Evolutionary conservation across 2,888 invertebrate species (phyloP).

Genomic region (Troides helena): DNA sequence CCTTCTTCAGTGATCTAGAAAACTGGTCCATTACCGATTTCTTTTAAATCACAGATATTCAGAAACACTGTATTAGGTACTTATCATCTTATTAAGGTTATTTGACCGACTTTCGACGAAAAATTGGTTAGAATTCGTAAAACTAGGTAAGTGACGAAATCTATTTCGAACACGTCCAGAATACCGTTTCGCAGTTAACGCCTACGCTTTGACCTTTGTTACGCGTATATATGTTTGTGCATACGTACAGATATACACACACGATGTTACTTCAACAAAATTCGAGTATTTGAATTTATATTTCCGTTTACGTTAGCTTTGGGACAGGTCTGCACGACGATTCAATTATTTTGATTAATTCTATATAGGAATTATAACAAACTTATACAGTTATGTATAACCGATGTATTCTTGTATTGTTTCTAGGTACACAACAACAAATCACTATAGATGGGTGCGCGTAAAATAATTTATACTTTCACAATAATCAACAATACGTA

Average conservation of each 20-base stretch:
- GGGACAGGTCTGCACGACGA: too few relatives aligned
- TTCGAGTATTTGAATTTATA: not conserved
- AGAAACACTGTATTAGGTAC: not conserved
- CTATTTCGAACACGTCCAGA: slow-evolving; percentile 20
- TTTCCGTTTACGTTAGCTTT: slow-evolving; percentile 1
- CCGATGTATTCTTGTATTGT: not conserved
- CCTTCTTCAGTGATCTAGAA: too few relatives aligned
- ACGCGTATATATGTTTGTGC: not conserved
- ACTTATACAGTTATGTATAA: not conserved
- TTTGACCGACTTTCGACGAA: slow-evolving; percentile 9
- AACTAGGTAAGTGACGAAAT: slow-evolving; percentile 29
- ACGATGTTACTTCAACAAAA: not conserved
- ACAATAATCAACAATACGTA: too few relatives aligned
- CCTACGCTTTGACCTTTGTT: slow-evolving; percentile 3
- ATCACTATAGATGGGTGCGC: too few relatives aligned
- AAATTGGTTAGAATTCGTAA: slow-evolving; percentile 8
- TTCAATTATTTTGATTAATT: slow-evolving; percentile 4
- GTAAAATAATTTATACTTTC: too few relatives aligned
- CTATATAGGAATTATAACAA: not conserved
- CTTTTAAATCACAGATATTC: not conserved
- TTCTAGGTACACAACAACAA: too few relatives aligned
- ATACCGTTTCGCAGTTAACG: slow-evolving; percentile 27
- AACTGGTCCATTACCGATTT: not conserved
- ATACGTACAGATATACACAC: not conserved
- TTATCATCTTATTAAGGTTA: not conserved